Base-by-base conservation (phyloP, 2,113 vertebrate genomes). In the Vimba vimba region DNA sequence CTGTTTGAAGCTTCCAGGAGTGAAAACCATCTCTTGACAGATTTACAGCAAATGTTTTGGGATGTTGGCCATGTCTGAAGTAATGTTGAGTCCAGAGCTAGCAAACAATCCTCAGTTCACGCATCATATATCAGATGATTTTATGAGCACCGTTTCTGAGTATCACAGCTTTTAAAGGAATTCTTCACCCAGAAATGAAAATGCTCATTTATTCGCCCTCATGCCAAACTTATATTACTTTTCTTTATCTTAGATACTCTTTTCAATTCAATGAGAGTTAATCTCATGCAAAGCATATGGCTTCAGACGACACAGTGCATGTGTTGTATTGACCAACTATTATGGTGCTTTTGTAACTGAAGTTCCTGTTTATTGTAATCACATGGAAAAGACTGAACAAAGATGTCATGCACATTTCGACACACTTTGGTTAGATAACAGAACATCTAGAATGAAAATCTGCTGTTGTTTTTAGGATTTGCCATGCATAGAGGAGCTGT, bases 401-500 rank as follows among this genome's bases (percentile, higher is more conserved):
- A 4, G 15, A 36, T 39, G 30, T 9, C 30, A 36, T 17, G 15
- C 30, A 69, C 30, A 69, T 17, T 33, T 68, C 7, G 33, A 69
- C 68, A 69, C 25, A 33, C 27, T 66, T 17, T 33, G 13, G 13
- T 15, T n/a, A 3, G 57, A 23, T 59, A 59, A 59, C 21, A n/a
- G 52, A 55, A 10, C 10, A 60, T 60, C 59, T 68, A 8, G 15
- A 68, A 30, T 27, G 15, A 33, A 68, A 68, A 52, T 15, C 62
- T 15, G 62, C 12, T 64, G 21, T 71, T 45, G 9, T 45, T 75
- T 77, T 9, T 62, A 99, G 98, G 98, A 99, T 79, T 91, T 97
- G 87, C 93, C 95, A n/a, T 97, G 95, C 95, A 94, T 97, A 69
- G 96, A 97, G 87, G 97, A 98, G 74, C 93, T 97, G 87, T 97